Base-by-base conservation (phyloP, 2,797 vertebrate genomes). In the Carduelis carduelis region DNA sequence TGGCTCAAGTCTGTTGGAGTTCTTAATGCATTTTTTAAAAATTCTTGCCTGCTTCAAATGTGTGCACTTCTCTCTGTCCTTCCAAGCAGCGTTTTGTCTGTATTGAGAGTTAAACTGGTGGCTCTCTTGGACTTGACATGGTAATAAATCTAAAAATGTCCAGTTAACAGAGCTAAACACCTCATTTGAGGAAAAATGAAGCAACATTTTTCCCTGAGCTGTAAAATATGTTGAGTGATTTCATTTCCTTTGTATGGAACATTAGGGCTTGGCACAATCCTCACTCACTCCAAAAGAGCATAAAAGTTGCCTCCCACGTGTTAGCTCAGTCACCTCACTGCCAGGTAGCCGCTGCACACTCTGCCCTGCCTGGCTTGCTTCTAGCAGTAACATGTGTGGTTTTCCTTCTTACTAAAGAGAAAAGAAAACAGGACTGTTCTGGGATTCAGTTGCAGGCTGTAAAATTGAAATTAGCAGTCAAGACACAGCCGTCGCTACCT, bases 151-250 rank as follows among this genome's bases (percentile, higher is more conserved):
- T 95, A 96, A 89, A 86, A 93, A 90, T 39, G 87, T 80, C 46
- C 68, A 80, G 47, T 79, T 93, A 95, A 89, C 66, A 85, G 46
- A 97, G 95, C 94, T 86, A 83, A 88, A 91, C 88, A 94, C 74
- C 89, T 96, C 75, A 95, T 96, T 65, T 94, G 91, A 94, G 95
- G 91, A 96, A 96, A 97, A 97, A 97, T 91, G 87, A 97, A 96
- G 95, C 79, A 88, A 52, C 43, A 23, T 70, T 90, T 96, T 95
- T 64, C 88, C 77, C 37, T 81, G 87, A 91, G 77, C 85, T 93
- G 83, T 88, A 96, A 95, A 94, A 94, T 94, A 95, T 83, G 60
- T 75, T 65, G 93, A 95, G 88, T 21, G 26, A 83, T 97, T 96
- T 96, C 11, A 87, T 85, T 91, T 91, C 90, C 94, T 95, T 96